Evolutionary conservation across 2,888 invertebrate genomes (phyloP).

Genomic region (Lycophotia porphyrea): DNA sequence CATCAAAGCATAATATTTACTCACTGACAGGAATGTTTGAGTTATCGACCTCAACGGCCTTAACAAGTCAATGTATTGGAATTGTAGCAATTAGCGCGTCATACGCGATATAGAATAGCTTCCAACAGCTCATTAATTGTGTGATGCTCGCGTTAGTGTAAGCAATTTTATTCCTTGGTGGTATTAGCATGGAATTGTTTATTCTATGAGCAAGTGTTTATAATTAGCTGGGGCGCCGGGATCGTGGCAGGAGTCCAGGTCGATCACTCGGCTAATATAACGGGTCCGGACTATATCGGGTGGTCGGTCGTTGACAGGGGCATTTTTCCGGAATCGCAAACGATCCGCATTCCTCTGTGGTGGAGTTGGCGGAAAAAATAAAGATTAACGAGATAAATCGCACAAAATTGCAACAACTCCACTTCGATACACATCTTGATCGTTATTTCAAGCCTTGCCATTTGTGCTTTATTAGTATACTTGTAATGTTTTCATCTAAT

Average conservation of each 20-base stretch:
- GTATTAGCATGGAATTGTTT: constrained; percentile 80
- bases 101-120: constrained; percentile 73
- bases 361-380: constrained; percentile 52
- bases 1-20: constrained; percentile 49
- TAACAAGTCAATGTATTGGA: constrained; percentile 72
- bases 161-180: constrained; percentile 78
- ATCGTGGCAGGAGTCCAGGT: constrained; percentile 88
- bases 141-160: constrained; percentile 66
- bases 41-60: constrained; percentile 70
- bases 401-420: constrained; percentile 52
- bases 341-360: constrained; percentile 73
- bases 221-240: constrained; percentile 85
- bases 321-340: constrained; percentile 81
- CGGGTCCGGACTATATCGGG: constrained; percentile 86
- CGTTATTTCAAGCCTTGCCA: constrained; percentile 28
- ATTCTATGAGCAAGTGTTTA: constrained; percentile 79
- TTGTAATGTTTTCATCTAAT: constrained; percentile 40
- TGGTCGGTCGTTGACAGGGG: constrained; percentile 86
- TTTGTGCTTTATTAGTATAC: constrained; percentile 35
- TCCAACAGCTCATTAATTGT: constrained; percentile 73
- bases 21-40: constrained; percentile 45
- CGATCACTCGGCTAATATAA: constrained; percentile 87
- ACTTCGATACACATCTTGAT: constrained; percentile 44
- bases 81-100: constrained; percentile 72
- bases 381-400: constrained; percentile 59